These are phyloP conservation scores for Grammomys dolichurus DNA, from an alignment of 2,113 vertebrate species.

Conservation along the genomic window DNA sequence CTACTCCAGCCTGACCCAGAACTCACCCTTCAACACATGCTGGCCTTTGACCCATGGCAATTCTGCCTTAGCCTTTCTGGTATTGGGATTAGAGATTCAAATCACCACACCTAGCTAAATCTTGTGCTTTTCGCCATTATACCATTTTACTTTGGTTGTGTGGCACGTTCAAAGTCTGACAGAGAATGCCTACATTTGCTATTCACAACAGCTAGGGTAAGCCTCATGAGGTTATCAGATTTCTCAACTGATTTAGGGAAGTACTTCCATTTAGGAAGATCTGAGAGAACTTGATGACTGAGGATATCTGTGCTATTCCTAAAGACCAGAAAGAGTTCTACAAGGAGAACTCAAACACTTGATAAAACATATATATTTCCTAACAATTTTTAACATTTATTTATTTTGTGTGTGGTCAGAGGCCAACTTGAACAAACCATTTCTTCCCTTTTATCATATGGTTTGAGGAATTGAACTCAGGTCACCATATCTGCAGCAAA, in stretches of 20 bases:
- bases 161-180: neutral
- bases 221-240: neutral
- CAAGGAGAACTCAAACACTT: neutral
- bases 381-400: neutral
- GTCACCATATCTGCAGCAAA: neutral
- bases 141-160: neutral
- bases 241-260: slow-evolving; percentile 16
- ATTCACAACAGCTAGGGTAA: neutral
- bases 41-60: neutral
- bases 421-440: neutral
- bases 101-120: neutral
- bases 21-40: neutral
- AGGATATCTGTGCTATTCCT: neutral
- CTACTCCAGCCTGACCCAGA: neutral
- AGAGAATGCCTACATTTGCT: neutral
- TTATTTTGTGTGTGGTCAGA: neutral
- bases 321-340: neutral
- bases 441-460: neutral
- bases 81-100: neutral
- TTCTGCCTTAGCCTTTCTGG: neutral
- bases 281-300: neutral
- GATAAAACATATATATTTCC: neutral
- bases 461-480: neutral
- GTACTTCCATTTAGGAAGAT: neutral
- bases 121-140: neutral